Percentiles rank a stretch among this genome's conserved stretches.
Evolutionary conservation across 1,140 invertebrate genomes (phyloP).

Genomic region (Pogonus chalceus): DNA sequence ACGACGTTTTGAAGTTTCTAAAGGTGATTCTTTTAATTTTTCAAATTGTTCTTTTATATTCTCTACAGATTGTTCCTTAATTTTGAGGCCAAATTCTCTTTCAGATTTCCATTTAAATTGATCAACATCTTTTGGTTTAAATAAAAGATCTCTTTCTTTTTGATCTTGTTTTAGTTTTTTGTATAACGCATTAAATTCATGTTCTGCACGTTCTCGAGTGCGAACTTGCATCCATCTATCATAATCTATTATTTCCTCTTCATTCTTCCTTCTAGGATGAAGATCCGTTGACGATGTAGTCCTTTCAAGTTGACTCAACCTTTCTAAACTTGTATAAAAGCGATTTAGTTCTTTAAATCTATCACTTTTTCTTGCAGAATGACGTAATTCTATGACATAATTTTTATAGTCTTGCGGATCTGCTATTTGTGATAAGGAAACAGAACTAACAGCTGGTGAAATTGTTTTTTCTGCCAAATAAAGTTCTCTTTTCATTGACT

Average conservation of each 20-base stretch:
- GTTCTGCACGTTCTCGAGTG: slow-evolving; percentile 67
- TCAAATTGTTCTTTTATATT: slow-evolving; percentile 67
- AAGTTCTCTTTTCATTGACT: slow-evolving; percentile 27
- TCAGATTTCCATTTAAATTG: slow-evolving; percentile 59
- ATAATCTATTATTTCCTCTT: slow-evolving; percentile 75
- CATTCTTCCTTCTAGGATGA: slow-evolving; percentile 55
- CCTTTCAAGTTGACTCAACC: slow-evolving; percentile 71
- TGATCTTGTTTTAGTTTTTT: slow-evolving; percentile 67
- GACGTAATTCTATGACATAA: slow-evolving; percentile 60
- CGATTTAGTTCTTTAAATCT: slow-evolving; percentile 77
- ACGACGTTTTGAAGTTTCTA: slow-evolving; percentile 33
- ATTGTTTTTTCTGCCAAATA: slow-evolving; percentile 22
- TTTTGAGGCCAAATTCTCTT: slow-evolving; percentile 65
- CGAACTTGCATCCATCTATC: slow-evolving; percentile 75
- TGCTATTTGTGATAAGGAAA: slow-evolving; percentile 33
- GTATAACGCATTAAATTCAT: slow-evolving; percentile 69
- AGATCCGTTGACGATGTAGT: slow-evolving; percentile 60
- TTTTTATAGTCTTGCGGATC: slow-evolving; percentile 52
- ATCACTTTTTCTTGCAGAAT: slow-evolving; percentile 61
- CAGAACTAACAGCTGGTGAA: slow-evolving; percentile 36
- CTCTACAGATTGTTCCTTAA: slow-evolving; percentile 78
- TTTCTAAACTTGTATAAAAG: slow-evolving; percentile 77
- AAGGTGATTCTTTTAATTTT: slow-evolving; percentile 35
- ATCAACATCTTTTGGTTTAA: slow-evolving; percentile 58
- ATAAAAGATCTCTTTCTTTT: slow-evolving; percentile 74